These are phyloP conservation scores for Bhutanitis thaidina DNA, from an alignment of 2,888 invertebrate genomes.

Conservation along the genomic window DNA sequence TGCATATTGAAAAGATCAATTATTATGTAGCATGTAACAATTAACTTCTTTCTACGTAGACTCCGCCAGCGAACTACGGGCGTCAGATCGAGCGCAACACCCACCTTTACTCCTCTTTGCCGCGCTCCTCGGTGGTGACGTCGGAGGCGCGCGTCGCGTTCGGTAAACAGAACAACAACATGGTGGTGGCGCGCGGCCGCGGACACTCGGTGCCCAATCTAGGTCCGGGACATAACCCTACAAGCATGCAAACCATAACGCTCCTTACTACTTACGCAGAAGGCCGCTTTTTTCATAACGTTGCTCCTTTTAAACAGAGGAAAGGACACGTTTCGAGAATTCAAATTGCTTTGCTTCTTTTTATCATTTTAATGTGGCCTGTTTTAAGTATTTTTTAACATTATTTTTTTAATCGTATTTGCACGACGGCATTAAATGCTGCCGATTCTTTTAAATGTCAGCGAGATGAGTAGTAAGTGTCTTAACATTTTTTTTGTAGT, in stretches of 20 bases:
- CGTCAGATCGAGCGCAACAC: conserved; percentile 86
- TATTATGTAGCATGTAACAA: too few species aligned
- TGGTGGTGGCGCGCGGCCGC: conserved; percentile 76
- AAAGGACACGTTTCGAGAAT: background rate
- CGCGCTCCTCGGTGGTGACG: conserved; percentile 82
- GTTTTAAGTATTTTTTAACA: background rate
- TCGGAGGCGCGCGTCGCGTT: conserved; percentile 84
- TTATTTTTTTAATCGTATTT: too few species aligned
- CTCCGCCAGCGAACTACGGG: conserved; percentile 87
- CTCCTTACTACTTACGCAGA: background rate
- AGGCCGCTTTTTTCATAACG: conserved; percentile 16
- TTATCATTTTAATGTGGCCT: background rate
- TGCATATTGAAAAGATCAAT: too few species aligned
- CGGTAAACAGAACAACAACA: conserved; percentile 82
- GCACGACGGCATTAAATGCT: too few species aligned
- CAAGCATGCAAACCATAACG: conserved; percentile 17
- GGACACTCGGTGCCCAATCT: conserved; percentile 92
- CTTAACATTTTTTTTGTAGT: too few species aligned
- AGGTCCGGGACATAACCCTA: conserved; percentile 78
- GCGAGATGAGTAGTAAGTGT: too few species aligned
- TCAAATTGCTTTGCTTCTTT: background rate
- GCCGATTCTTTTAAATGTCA: too few species aligned
- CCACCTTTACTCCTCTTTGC: conserved; percentile 86
- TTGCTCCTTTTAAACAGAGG: background rate
- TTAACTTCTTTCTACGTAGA: conserved; percentile 60